Base-by-base conservation (phyloP, 2,113 vertebrate genomes). In the Seriola dumerili region DNA sequence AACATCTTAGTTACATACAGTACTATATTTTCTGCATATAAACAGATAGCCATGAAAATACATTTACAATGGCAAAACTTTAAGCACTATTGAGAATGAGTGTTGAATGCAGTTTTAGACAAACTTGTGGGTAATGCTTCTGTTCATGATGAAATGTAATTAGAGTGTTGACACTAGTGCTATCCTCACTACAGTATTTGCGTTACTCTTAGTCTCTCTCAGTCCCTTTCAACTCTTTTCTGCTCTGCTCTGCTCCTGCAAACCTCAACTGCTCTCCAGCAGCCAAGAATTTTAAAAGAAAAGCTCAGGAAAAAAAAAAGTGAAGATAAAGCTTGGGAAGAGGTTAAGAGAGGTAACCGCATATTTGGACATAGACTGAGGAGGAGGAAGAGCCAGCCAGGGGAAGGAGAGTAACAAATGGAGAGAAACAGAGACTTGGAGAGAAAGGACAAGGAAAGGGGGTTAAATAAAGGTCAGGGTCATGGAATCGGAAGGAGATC, bases 271-370 rank as follows among this genome's bases (percentile, higher is more conserved):
- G 32, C 72, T 73, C 57, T 61, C 62, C 46, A 67, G 84, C 44
- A 82, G 85, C 90, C 83, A 91, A 86, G 67, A 79, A 78, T 80
- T 86, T 76, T 11, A 82, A 85, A 68, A 72, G 46, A 34, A 83
- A 71, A 82, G 23, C 80, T 72, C 13, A 23, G 61, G 38, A 29
- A 57, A 67, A 81, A 36, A 36, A 72, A 66, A 72, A 29, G 19
- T 63, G 55, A 76, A 89, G 82, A 91, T 77, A 83, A 91, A 88
- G 86, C 82, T 83, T 91, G 69, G 80, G 86, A 87, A 90, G 87
- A 91, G 90, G 84, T 93, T 85, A 90, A 81, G 69, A 87, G 85
- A 89, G 85, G 85, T 92, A 88, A 81, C 72, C 61, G 5, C 87
- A 80, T 82, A 83, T 83, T 87, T 85, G 80, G 78, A 79, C 75